These are phyloP conservation scores for Drosophila incognita DNA, from an alignment of 2,888 invertebrate genomes.

Conservation along the genomic window DNA sequence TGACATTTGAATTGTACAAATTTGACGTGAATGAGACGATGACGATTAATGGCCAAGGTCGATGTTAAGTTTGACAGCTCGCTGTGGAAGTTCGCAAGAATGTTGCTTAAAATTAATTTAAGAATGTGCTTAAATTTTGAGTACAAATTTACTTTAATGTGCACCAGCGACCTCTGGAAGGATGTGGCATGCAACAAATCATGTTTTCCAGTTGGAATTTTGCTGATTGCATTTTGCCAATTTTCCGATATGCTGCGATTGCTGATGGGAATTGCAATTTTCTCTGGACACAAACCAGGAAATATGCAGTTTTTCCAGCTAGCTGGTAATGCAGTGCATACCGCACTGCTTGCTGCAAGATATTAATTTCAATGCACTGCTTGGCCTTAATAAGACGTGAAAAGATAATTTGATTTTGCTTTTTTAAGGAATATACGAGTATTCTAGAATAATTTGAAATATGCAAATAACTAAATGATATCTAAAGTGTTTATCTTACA, in stretches of 20 bases:
- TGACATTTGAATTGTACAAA: slow-evolving; percentile 79
- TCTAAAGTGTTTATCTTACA: neutral
- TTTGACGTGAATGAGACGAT: slow-evolving; percentile 68
- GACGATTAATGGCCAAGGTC: slow-evolving; percentile 83
- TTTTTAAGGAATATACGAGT: neutral
- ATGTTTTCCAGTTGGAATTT: slow-evolving; percentile 27
- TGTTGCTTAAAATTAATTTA: slow-evolving; percentile 11
- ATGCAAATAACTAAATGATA: neutral
- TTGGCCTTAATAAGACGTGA: neutral
- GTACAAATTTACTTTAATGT: slow-evolving; percentile 22
- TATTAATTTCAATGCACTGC: slow-evolving; percentile 29
- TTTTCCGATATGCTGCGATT: slow-evolving; percentile 33
- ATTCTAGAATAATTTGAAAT: neutral
- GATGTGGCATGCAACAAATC: neutral
- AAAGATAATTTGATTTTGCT: neutral
- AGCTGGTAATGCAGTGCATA: slow-evolving; percentile 46
- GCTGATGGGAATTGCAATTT: slow-evolving; percentile 45
- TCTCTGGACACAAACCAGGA: slow-evolving; percentile 65
- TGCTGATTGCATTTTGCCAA: neutral
- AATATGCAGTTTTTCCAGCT: slow-evolving; percentile 24
- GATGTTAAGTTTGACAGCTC: slow-evolving; percentile 68
- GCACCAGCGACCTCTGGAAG: slow-evolving; percentile 47
- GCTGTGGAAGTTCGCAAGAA: slow-evolving; percentile 14
- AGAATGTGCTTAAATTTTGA: slow-evolving; percentile 11
- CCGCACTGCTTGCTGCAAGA: slow-evolving; percentile 50